Base-by-base conservation (phyloP, 2,888 invertebrate species). In the Meteorus cinctellus region DNA sequence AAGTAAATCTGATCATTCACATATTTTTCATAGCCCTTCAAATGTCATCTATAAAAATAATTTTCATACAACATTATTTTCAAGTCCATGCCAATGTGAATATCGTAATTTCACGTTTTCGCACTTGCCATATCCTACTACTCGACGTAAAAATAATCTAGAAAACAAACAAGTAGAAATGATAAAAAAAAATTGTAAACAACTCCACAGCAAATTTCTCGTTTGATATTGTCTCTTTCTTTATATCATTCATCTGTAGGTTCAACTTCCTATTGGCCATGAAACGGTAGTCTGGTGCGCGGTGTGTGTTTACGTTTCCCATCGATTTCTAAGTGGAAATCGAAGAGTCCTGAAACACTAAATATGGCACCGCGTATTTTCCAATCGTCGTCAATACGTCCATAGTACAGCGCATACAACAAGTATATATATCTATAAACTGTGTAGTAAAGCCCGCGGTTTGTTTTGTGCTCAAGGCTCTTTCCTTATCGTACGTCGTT, bases 401-500 rank as follows among this genome's bases (percentile, higher is more conserved):
- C 48, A 48, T 36, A 72, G 45, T 48, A 16, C n/a, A 16, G 70
- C 62, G 62, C n/a, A 55, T 24, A 19, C 10, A 19, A 4, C 12
- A 19, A 19, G 19, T 55, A 19, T 19, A 19, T 55, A 55, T 8
- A n/a, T n/a, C 10, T 41, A 41, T 41, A 41, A 5, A n/a, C n/a
- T 48, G n/a, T 48, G n/a, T 48, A 48, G 48, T 48, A 48, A 48
- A 34, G 29, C 71, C 31, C 70, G 48, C 27, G n/a, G 69, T 34
- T 55, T 48, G 29, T 27, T 29, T 51, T 59, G 29, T 66, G 68
- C 77, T 68, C 72, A 74, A 76, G 75, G 73, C 70, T 65, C 74
- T 77, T 78, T 77, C 74, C 68, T 78, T 79, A 81, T 81, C 81
- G 80, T 59, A 78, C 77, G 77, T 79, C 78, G 78, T 76, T 70